These are phyloP conservation scores for Euleptes europaea DNA, from an alignment of 2,113 vertebrate species.

Conservation along the genomic window DNA sequence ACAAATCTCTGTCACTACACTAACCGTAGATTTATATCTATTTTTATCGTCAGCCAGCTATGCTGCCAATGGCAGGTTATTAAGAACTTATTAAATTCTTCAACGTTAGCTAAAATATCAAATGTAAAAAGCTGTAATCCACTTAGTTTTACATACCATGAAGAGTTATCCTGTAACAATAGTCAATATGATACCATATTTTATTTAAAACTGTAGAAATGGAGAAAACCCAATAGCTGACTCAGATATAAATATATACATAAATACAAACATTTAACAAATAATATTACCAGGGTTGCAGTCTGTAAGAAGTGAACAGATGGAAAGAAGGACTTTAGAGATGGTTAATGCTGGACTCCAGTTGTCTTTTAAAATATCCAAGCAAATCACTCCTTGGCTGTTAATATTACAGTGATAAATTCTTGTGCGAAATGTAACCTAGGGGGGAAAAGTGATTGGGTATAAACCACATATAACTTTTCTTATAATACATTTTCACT, in stretches of 20 bases:
- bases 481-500: background rate
- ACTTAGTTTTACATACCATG: background rate
- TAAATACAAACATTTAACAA: background rate
- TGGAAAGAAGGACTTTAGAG: slow-evolving; percentile 96
- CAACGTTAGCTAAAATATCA: background rate
- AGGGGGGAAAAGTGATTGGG: slow-evolving; percentile 8
- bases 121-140: background rate
- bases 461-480: background rate
- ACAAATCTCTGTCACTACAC: background rate
- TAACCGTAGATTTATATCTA: background rate
- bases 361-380: slow-evolving; percentile 98
- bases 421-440: slow-evolving; percentile 95
- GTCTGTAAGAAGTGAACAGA: slow-evolving; percentile 97
- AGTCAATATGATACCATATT: background rate
- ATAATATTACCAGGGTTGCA: slow-evolving; percentile 88
- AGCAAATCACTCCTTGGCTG: slow-evolving; percentile 96
- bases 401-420: slow-evolving; percentile 99
- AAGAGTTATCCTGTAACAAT: slow-evolving; percentile 26
- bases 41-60: background rate
- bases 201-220: background rate
- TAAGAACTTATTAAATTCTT: background rate
- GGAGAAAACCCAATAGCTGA: background rate
- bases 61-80: background rate
- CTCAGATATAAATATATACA: background rate
- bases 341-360: slow-evolving; percentile 96